Conservation (phyloP, 2,888 invertebrate species). For the Chrysolina oricalcia region DNA sequence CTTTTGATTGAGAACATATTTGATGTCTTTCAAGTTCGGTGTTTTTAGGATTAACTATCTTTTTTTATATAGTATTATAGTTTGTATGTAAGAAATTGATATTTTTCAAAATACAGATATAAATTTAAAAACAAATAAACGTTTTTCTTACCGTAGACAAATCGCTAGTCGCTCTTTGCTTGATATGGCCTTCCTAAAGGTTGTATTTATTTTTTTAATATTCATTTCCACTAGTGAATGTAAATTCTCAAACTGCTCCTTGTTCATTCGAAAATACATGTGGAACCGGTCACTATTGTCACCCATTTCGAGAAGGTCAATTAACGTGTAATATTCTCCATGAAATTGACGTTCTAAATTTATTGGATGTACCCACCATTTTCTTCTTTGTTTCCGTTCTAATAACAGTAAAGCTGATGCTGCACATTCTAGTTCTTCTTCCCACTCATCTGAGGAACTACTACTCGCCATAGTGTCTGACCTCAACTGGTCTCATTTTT, state of each 20-base stretch:
- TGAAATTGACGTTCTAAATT: background rate
- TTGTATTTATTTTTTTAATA: conserved; percentile 5
- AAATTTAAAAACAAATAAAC: too few species aligned
- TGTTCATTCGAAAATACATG: background rate
- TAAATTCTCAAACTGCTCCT: conserved; percentile 12
- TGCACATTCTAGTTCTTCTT: conserved; percentile 24
- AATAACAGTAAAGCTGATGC: conserved; percentile 22
- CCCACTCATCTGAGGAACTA: background rate
- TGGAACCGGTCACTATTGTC: conserved; percentile 8
- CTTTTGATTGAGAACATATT: conserved; percentile 12
- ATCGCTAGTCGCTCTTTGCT: too few species aligned
- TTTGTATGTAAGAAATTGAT: background rate
- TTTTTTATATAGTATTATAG: background rate
- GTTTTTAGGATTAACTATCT: conserved; percentile 4
- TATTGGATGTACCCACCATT: conserved; percentile 10
- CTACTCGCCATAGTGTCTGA: too few species aligned
- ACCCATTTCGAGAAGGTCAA: conserved; percentile 9
- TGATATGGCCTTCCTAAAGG: too few species aligned
- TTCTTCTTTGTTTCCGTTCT: conserved; percentile 17
- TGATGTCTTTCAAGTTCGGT: conserved; percentile 2
- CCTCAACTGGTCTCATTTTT: too few species aligned
- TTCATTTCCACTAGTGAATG: conserved; percentile 12
- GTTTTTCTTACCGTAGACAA: too few species aligned
- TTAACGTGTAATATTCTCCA: conserved; percentile 5
- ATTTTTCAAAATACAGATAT: too few species aligned